Evolutionary conservation across 2,113 vertebrate genomes (phyloP), one percentile per base, ranked within the genome.

Genomic region (Chelonoidis abingdonii): DNA sequence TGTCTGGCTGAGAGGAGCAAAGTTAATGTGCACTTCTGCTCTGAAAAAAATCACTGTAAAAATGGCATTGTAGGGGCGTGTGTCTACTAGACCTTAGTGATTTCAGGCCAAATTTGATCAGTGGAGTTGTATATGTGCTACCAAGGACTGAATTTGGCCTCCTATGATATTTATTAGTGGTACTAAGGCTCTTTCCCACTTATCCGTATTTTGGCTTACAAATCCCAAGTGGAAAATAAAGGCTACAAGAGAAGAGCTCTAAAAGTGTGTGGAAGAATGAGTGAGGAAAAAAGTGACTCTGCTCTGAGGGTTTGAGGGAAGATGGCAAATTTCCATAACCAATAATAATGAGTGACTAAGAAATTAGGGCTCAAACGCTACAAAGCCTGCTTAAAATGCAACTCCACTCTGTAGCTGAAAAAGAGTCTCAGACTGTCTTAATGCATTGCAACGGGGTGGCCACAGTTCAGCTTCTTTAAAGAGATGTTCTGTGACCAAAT

Each of bases 201-300:
- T 7, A n/a, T 65, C 62, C 2, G 7, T 65, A n/a, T 65, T 31
- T 65, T 65, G 31, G 8, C 16, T 65, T 16, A 69, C 16, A 19
- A 69, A 69, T 65, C 35, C 62, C 62, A 69, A n/a, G 11, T 69
- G 35, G 16, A 69, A n/a, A 35, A 69, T 65, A 31, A 35, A 35
- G 59, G 29, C 78, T 27, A 47, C 76, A 94, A 80, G 4, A 88
- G 0, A 31, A 14, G 57, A 29, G 83, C 50, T 56, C 56, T 3
- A 47, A 85, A 69, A 92, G 69, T 5, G 3, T 44, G 76, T 0
- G 10, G 38, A 38, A 17, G 88, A 87, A 69, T 47, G 29, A 89
- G 31, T n/a, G 89, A 44, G 38, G 25, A 76, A 8, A 92, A 90
- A 52, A 78, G 50, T 19, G 41, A 82, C 87, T 91, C 89, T 47